These are phyloP conservation scores for Triplophysa yarkandensis DNA, from an alignment of 2,797 vertebrate genomes.

Conservation along the genomic window DNA sequence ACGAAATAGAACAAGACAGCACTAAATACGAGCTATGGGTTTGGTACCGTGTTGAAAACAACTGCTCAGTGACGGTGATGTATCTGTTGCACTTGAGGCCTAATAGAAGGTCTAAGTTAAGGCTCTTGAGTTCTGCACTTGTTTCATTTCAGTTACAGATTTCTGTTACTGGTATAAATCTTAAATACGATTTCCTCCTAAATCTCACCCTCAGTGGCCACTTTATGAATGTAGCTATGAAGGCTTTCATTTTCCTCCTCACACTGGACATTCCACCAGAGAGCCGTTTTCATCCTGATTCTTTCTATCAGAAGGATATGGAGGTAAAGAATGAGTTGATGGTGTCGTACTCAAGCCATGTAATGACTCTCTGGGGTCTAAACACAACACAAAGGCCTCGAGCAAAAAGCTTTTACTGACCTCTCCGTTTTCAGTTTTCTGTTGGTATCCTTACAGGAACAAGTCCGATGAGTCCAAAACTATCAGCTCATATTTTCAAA, in stretches of 20 bases:
- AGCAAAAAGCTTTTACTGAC: constrained; percentile 10
- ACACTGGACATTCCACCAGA: constrained; percentile 74
- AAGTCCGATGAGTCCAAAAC: not conserved
- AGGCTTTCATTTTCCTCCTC: constrained; percentile 83
- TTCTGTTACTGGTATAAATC: constrained; percentile 72
- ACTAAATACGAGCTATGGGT: constrained; percentile 1
- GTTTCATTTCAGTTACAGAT: constrained; percentile 76
- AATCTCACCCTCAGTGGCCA: constrained; percentile 80
- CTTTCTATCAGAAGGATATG: constrained; percentile 49
- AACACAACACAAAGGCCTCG: constrained; percentile 27
- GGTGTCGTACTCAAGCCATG: constrained; percentile 30
- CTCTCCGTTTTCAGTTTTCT: constrained; percentile 13
- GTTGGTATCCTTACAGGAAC: not conserved
- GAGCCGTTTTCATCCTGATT: constrained; percentile 68
- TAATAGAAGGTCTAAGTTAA: not conserved
- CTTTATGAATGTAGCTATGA: constrained; percentile 80
- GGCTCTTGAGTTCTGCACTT: constrained; percentile 70
- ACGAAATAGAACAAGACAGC: not conserved
- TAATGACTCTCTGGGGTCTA: constrained; percentile 47
- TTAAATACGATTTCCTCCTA: constrained; percentile 67
- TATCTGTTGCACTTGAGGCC: not conserved
- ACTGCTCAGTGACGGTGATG: constrained; percentile 8
- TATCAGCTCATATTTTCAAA: too few relatives aligned
- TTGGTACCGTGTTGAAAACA: not conserved
- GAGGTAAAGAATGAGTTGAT: constrained; percentile 39